Percentiles rank a stretch among this genome's conserved stretches.
phyloP scores from a whole-genome alignment of 2,888 invertebrate genomes.

The Arctia plantaginis region DNA sequence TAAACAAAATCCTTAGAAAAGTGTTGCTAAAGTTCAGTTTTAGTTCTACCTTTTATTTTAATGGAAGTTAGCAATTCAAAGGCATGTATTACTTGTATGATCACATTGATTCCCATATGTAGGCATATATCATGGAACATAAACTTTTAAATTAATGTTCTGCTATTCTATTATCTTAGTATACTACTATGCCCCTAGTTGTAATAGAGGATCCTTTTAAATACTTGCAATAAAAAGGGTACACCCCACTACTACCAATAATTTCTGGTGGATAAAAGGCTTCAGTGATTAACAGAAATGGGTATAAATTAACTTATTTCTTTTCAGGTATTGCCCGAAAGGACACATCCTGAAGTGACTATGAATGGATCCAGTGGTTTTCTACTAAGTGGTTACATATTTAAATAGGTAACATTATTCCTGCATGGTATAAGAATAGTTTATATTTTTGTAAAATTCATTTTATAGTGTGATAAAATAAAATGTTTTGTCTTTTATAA shows the following conservation, averaged over 20 bases:
- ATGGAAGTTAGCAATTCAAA: background rate
- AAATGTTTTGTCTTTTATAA: conserved; percentile 55
- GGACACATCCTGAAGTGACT: conserved; percentile 97
- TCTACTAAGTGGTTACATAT: conserved; percentile 90
- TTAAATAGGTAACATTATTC: conserved; percentile 64
- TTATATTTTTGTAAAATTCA: conserved; percentile 8
- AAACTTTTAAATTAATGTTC: background rate
- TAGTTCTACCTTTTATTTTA: background rate
- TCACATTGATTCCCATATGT: too few relatives aligned
- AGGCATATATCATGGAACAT: too few relatives aligned
- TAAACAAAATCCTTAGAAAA: background rate
- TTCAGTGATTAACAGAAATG: background rate
- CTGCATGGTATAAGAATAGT: background rate
- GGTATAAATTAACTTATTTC: background rate
- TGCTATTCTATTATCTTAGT: background rate
- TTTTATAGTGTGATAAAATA: conserved; percentile 38
- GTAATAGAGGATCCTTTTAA: too few relatives aligned
- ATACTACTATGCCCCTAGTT: background rate
- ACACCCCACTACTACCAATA: too few relatives aligned
- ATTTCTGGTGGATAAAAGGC: background rate
- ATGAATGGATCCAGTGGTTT: conserved; percentile 97
- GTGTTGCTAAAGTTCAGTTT: background rate
- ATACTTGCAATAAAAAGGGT: background rate
- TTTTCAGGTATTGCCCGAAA: conserved; percentile 88
- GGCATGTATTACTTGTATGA: background rate